Base-by-base conservation (phyloP, 1,140 invertebrate species). In the Zophobas morio region DNA sequence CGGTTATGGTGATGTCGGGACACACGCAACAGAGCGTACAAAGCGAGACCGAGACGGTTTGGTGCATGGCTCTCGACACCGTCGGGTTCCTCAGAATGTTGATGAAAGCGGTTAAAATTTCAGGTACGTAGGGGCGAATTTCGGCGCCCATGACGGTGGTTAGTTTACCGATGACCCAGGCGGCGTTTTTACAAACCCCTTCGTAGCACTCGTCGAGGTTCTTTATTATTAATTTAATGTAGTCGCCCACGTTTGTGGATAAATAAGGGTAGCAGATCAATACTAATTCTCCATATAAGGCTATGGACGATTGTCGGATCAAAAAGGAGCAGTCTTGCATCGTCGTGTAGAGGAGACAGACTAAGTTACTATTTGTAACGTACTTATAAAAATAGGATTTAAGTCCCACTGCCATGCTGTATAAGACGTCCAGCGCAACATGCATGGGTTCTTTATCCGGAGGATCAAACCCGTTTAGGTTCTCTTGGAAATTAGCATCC, bases 381-480 rank as follows among this genome's bases (percentile, higher is more conserved):
- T 99, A 89, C 74, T 93, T 93, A 81, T 98, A 96, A 84, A 99
- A 99, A 84, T 98, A 94, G 0, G 94, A 93, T 83, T 98, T 96
- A 40, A 99, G 87, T 1, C 97, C 98, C 88, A 99, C 96, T 0
- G 98, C 96, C 76, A 99, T 88, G 1, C 98, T 94, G 81, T 96
- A 98, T 3, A 99, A 87, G 74, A 99, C 88, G 89, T 99, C 98
- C 63, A 99, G 88, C 0, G 98, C 97, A 3, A 99, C 98, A 80
- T 99, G 99, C 95, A 99, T 98, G 81, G 99, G 98, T 86, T 99
- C 98, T 87, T 99, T 99, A 86, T 99, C 98, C 0, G 97, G 96
- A 36, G 96, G 94, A 81, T 96, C 94, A 86, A 94, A 95, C 79
- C 94, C 93, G 63, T 94, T 92, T 1, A 94, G 93, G 86, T 93